phyloP scores from a whole-genome alignment of 2,888 invertebrate genomes.

The Thereva unica region DNA sequence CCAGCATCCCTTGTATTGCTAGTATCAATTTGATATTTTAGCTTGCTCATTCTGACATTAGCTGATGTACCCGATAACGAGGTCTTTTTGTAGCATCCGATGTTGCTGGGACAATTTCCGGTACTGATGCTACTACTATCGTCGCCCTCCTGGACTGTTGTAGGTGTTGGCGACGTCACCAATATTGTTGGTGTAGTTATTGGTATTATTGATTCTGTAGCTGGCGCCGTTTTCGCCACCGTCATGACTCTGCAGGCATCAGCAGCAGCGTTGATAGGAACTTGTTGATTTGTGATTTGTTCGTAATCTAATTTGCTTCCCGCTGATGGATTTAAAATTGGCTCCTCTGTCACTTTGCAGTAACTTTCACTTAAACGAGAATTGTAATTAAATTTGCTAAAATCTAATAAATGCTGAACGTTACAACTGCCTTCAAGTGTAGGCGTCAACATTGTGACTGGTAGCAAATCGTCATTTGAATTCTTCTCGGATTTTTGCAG shows the following conservation, averaged over 20 bases:
- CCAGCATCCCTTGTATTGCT: neutral
- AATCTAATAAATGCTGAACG: slow-evolving; percentile 17
- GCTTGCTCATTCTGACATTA: neutral
- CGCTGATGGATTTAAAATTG: slow-evolving; percentile 38
- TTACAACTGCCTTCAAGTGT: neutral
- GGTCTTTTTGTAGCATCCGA: slow-evolving; percentile 18
- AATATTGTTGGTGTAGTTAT: too few relatives aligned
- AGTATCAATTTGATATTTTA: neutral
- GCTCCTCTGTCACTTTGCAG: neutral
- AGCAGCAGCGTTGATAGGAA: slow-evolving; percentile 27
- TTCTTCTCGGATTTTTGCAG: neutral
- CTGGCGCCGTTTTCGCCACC: neutral
- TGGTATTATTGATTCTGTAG: neutral
- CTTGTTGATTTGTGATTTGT: slow-evolving; percentile 40
- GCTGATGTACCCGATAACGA: slow-evolving; percentile 15
- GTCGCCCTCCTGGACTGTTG: slow-evolving; percentile 4
- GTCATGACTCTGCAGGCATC: slow-evolving; percentile 14
- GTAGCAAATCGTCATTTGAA: too few relatives aligned
- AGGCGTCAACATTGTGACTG: too few relatives aligned
- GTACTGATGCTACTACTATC: neutral
- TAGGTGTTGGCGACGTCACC: neutral
- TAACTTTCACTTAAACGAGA: neutral
- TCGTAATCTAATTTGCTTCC: slow-evolving; percentile 37
- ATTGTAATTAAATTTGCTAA: slow-evolving; percentile 13
- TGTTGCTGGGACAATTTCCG: slow-evolving; percentile 17